Evolutionary conservation across 1,140 invertebrate genomes (phyloP), one percentile per base, ranked within the genome.

Genomic region (Lucilia sericata): DNA sequence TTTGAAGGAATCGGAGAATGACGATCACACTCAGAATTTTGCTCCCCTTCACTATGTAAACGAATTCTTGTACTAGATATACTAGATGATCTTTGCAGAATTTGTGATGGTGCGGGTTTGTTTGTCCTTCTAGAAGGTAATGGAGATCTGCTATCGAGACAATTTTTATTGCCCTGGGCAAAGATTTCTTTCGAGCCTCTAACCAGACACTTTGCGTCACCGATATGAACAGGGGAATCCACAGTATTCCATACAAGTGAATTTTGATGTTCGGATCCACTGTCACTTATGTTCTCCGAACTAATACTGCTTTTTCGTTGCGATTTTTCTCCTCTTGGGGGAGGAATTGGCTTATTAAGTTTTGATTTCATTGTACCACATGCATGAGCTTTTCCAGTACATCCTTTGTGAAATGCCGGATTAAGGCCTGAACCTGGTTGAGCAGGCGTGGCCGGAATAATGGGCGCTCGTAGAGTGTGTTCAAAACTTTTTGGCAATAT

Each of bases 371-470:
- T 91, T 55, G 93, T 93, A 7, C 94, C 94, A 82, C 94, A 93
- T 9, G 94, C 95, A 86, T 96, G 95, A 0, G 94, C 93, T 86
- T 94, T 94, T 55, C 95, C 95, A 19, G 93, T 94, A 87, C 95
- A 96, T 42, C 94, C 93, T 86, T 93, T 93, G 88, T 95, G 95
- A 85, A 93, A 93, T 86, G 93, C 93, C 74, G 92, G 93, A 84
- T 92, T 92, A 84, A 92, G 92, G 9, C 93, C 92, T 21, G 94
- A 93, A 86, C 93, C 91, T 2, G 89, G 87, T 14, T 89, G 87
- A 8, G 86, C 85, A 9, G 87, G 87, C 51, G 82, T 85, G 17
- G 82, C 84, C 51, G 84, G 82, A 17, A 83, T 70, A 70, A 85
- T 83, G 9, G 82, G 87, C 42, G 85, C 88, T 84, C 94, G 93